phyloP scores from a whole-genome alignment of 2,113 vertebrate species.

The Nyctibius bracteatus region DNA sequence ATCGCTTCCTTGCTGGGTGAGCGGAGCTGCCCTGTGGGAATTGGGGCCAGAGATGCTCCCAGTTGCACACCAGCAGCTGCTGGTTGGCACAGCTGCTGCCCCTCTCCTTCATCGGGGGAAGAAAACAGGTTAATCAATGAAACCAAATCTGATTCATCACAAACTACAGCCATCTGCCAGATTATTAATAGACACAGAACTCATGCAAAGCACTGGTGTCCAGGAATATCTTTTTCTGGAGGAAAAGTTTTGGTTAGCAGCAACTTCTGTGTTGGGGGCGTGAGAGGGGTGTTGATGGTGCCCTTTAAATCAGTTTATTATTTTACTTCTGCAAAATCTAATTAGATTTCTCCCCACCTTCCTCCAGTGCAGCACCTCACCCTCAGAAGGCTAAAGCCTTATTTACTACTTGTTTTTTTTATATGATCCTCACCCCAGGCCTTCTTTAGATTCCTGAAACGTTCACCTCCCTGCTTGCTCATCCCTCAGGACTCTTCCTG shows the following conservation, averaged over 20 bases:
- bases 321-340: background rate
- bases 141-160: background rate
- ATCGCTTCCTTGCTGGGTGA: accelerated
- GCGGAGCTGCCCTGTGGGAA: background rate
- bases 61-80: background rate
- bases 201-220: background rate
- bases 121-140: slow-evolving; percentile 19
- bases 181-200: slow-evolving; percentile 30
- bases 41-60: background rate
- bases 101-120: background rate
- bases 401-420: background rate
- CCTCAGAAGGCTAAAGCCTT: background rate
- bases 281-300: background rate
- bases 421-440: background rate
- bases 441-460: background rate
- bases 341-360: background rate
- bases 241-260: background rate
- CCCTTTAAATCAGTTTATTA: background rate
- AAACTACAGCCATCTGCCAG: slow-evolving; percentile 21
- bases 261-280: background rate
- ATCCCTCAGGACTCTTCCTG: background rate
- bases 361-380: background rate
- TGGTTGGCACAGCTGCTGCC: background rate
- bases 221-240: background rate
- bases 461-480: background rate